Percentiles rank a stretch among this genome's conserved stretches.
phyloP scores from a whole-genome alignment of 2,797 vertebrate genomes.

The Borostomias antarcticus region DNA sequence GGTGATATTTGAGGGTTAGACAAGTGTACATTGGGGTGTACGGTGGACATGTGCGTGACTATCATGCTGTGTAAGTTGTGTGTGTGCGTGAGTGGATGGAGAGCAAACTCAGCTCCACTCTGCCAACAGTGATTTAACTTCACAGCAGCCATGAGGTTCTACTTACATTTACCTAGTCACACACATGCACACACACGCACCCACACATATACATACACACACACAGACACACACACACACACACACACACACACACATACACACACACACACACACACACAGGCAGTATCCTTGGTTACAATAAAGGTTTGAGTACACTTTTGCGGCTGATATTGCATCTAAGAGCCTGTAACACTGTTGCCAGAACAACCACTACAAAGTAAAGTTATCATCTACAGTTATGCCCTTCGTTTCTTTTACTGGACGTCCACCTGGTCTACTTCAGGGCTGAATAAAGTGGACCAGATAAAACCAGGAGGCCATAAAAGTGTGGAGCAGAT shows the following conservation, averaged over 20 bases:
- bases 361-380: neutral
- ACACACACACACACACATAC: neutral
- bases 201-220: neutral
- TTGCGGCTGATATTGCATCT: neutral
- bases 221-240: neutral
- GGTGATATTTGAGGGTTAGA: neutral
- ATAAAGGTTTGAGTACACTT: slow-evolving; percentile 1
- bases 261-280: slow-evolving; percentile 6
- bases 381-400: slow-evolving; percentile 4
- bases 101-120: slow-evolving; percentile 12
- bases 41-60: slow-evolving; percentile 2
- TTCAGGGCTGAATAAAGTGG: neutral
- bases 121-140: slow-evolving; percentile 15
- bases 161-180: slow-evolving; percentile 18
- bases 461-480: slow-evolving; percentile 42
- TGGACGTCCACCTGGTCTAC: neutral
- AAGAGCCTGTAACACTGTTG: slow-evolving; percentile 1
- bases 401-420: neutral
- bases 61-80: neutral
- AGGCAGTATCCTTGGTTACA: slow-evolving; percentile 6
- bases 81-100: neutral
- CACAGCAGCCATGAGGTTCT: slow-evolving; percentile 32
- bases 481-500: slow-evolving; percentile 34
- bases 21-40: slow-evolving; percentile 5
- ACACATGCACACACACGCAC: no score